phyloP scores from a whole-genome alignment of 2,797 vertebrate genomes.

The Esox lucius region DNA sequence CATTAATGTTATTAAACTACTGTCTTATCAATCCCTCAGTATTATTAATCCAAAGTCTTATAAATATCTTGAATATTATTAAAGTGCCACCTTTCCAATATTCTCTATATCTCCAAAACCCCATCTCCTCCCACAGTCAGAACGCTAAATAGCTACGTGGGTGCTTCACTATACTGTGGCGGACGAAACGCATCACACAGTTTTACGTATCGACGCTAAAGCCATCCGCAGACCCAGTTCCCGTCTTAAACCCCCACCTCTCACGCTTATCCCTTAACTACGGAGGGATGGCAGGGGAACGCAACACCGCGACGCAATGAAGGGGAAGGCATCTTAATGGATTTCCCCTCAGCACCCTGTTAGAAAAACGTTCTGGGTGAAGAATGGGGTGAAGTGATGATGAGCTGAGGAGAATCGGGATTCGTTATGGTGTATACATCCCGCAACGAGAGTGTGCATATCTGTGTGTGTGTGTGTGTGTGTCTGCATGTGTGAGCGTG shows the following conservation, averaged over 20 bases:
- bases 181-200: neutral
- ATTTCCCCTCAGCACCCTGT: constrained; percentile 46
- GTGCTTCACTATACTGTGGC: neutral
- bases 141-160: neutral
- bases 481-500: neutral
- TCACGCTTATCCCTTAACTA: neutral
- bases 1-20: neutral
- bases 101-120: too few species aligned
- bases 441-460: constrained; percentile 11
- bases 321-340: constrained; percentile 44
- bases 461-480: neutral
- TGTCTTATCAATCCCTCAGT: neutral
- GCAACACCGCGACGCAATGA: constrained; percentile 44
- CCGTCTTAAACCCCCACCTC: neutral
- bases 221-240: neutral
- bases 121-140: neutral
- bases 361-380: constrained; percentile 41
- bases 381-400: constrained; percentile 61
- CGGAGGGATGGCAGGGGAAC: neutral
- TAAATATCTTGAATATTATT: neutral
- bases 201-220: neutral
- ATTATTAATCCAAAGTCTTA: neutral
- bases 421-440: constrained; percentile 50
- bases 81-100: neutral
- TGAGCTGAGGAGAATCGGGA: constrained; percentile 56